Percentiles rank a stretch among this genome's conserved stretches.
phyloP scores from a whole-genome alignment of 2,797 vertebrate species.

The Heterohyrax brucei region DNA sequence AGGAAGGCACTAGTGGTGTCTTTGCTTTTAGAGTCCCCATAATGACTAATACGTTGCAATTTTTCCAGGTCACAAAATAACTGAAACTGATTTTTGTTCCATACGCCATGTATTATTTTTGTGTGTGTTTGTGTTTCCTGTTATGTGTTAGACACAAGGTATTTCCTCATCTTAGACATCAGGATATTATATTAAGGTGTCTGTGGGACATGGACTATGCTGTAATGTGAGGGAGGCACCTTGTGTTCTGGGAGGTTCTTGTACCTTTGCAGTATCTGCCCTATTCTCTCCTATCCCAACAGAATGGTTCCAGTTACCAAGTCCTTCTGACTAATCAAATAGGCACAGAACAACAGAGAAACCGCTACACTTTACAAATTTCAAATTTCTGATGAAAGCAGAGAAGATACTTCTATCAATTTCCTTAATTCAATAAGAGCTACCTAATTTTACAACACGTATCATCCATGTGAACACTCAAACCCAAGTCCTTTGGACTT shows the following conservation, averaged over 20 bases:
- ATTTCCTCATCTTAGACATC: not conserved
- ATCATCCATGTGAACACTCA: not conserved
- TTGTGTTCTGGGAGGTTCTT: not conserved
- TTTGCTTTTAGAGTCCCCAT: conserved; percentile 31
- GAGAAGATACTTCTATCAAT: not conserved
- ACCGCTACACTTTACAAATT: not conserved
- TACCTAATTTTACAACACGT: not conserved
- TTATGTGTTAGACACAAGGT: not conserved
- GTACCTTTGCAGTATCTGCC: not conserved
- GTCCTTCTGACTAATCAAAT: not conserved
- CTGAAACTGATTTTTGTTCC: not conserved
- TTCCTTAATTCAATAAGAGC: conserved; percentile 22
- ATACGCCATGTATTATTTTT: not conserved
- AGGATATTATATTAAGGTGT: not conserved
- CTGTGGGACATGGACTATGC: not conserved
- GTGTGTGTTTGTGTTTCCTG: not conserved
- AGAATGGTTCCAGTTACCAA: not conserved
- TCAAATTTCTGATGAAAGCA: not conserved
- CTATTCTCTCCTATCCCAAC: not conserved
- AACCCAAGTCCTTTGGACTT: not conserved
- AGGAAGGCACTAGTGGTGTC: not conserved
- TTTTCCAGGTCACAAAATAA: conserved; percentile 10
- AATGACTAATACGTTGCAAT: not conserved
- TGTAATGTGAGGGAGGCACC: not conserved
- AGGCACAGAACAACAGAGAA: not conserved